These are phyloP conservation scores for Lagodon rhomboides DNA, from an alignment of 2,797 vertebrate genomes.

Conservation along the genomic window DNA sequence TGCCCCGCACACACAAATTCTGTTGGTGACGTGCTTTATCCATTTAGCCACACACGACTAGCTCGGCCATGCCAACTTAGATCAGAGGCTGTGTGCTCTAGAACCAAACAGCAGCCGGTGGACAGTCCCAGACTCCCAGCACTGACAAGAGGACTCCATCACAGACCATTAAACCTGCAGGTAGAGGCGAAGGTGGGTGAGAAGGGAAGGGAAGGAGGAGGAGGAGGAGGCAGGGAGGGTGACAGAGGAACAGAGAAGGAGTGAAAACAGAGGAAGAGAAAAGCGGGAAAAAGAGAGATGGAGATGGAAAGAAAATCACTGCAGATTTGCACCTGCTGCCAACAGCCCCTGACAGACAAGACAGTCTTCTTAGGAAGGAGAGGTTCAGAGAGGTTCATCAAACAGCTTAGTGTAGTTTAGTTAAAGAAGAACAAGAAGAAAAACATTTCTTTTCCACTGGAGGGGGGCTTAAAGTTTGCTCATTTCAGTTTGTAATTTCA, in stretches of 20 bases:
- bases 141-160: conserved; percentile 67
- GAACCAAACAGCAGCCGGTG: conserved; percentile 49
- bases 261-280: conserved; percentile 5
- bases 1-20: neutral
- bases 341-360: conserved; percentile 27
- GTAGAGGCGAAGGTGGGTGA: conserved; percentile 31
- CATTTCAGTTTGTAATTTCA: too few relatives aligned
- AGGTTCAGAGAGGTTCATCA: too few relatives aligned
- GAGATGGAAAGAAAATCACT: neutral
- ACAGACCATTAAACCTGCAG: conserved; percentile 69
- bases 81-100: conserved; percentile 50
- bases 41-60: conserved; percentile 54
- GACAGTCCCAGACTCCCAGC: conserved; percentile 54
- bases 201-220: conserved; percentile 9
- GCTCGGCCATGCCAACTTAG: conserved; percentile 33
- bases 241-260: conserved; percentile 27
- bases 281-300: neutral
- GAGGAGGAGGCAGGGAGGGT: conserved; percentile 25
- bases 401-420: too few relatives aligned
- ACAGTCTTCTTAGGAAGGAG: conserved; percentile 16
- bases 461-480: too few relatives aligned
- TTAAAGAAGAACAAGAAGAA: too few relatives aligned
- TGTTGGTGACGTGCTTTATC: conserved; percentile 39
- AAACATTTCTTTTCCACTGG: too few relatives aligned
- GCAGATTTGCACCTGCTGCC: conserved; percentile 35